Percentiles rank a stretch among this genome's conserved stretches.
phyloP scores from a whole-genome alignment of 2,888 invertebrate species.

The Drosophila borealis region DNA sequence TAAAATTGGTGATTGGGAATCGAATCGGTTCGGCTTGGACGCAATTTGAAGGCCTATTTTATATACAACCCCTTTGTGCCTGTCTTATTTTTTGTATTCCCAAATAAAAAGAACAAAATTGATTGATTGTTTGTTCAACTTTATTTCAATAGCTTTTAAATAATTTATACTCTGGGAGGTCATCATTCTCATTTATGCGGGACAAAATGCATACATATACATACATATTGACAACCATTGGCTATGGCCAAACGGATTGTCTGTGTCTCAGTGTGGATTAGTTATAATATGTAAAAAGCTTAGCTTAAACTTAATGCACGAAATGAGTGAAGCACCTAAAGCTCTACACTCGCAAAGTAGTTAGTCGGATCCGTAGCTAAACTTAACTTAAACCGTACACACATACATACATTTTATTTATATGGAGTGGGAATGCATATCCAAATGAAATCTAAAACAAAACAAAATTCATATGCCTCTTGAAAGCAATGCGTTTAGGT shows the following conservation, averaged over 20 bases:
- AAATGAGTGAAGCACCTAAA: constrained; percentile 27
- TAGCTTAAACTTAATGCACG: constrained; percentile 67
- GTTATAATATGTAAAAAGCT: constrained; percentile 58
- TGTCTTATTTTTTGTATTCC: background rate
- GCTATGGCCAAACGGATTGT: constrained; percentile 16
- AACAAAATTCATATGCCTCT: constrained; percentile 16
- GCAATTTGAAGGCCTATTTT: too few species aligned
- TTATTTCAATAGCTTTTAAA: constrained; percentile 43
- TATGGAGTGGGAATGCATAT: constrained; percentile 50
- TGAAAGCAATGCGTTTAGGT: constrained; percentile 41
- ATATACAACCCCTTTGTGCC: too few species aligned
- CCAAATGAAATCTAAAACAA: constrained; percentile 33
- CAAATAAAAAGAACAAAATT: background rate
- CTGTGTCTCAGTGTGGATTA: constrained; percentile 29
- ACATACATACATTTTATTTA: constrained; percentile 14
- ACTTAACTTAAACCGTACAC: constrained; percentile 35
- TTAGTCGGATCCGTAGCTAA: constrained; percentile 31
- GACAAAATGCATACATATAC: constrained; percentile 29
- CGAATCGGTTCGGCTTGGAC: too few species aligned
- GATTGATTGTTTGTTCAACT: constrained; percentile 27
- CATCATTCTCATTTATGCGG: constrained; percentile 12
- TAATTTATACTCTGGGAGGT: constrained; percentile 30
- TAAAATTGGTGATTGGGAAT: too few species aligned
- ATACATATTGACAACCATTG: constrained; percentile 33
- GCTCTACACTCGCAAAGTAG: constrained; percentile 41